Evolutionary conservation across 2,113 vertebrate genomes (phyloP), one percentile per base, ranked within the genome.

Genomic region (Bubo scandiacus): DNA sequence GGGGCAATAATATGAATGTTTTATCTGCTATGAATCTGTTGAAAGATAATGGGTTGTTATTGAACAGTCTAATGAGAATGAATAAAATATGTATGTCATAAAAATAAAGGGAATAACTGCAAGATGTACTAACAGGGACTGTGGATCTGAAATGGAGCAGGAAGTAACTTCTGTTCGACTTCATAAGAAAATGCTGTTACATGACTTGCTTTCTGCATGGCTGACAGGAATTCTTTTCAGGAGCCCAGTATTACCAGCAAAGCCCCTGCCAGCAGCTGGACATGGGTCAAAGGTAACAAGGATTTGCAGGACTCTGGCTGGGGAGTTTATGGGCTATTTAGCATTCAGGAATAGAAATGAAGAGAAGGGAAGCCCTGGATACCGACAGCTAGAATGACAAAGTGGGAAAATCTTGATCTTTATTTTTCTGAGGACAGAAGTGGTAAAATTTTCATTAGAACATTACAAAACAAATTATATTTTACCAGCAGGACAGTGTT

Each of bases 21-120:
- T 94, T 95, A 86, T 96, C 94, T 96, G 54, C 62, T 51, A 40
- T 42, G 80, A 95, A 90, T 96, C 83, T 91, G 16, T 67, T 83
- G 79, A 88, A 93, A 86, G 87, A 86, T 93, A 94, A 95, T 96
- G 81, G 51, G 20, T 47, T 95, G 30, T 52, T 95, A 95, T 51
- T 80, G 83, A 97, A 63, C 82, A 78, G 34, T 40, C 55, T 95
- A 93, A 95, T 80, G 81, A 94, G 86, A 82, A 80, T 29, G n/a
- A 91, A 96, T 92, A 88, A 97, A 97, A 96, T 96, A 96, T 95
- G 36, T 58, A 78, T 80, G 72, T 63, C 82, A 51, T 52, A 92
- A 88, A 94, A 96, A 94, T 86, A 92, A 84, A 92, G 58, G 55
- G 51, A 75, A 57, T 92, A 92, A 90, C 63, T 88, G 54, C 52